phyloP scores from a whole-genome alignment of 2,888 invertebrate species.

The Athalia rosae region DNA sequence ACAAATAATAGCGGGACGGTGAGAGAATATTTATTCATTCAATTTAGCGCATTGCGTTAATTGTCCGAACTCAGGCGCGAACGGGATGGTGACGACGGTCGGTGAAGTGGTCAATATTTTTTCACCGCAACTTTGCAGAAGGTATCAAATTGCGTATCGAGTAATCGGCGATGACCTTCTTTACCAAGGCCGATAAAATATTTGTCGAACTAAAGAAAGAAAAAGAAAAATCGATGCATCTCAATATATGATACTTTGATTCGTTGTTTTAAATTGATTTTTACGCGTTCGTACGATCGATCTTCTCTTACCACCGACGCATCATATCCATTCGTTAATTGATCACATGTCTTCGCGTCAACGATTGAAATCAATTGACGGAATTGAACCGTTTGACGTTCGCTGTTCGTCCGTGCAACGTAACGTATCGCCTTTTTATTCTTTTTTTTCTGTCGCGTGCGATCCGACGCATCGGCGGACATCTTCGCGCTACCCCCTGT shows the following conservation, averaged over 20 bases:
- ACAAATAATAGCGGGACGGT: background rate
- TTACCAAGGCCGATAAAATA: constrained; percentile 17
- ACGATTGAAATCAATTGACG: constrained; percentile 32
- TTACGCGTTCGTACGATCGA: background rate
- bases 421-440: constrained; percentile 14
- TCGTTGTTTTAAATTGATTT: background rate
- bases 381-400: constrained; percentile 26
- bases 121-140: too few species aligned
- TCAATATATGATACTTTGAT: constrained; percentile 9
- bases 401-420: constrained; percentile 18
- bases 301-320: background rate
- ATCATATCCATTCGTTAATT: background rate
- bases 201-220: background rate
- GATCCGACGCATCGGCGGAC: too few species aligned
- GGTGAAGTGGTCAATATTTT: constrained; percentile 9
- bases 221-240: background rate
- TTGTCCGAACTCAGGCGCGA: background rate
- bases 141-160: background rate
- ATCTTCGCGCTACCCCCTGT: too few species aligned
- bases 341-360: background rate
- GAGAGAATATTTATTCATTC: constrained; percentile 26
- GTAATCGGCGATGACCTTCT: constrained; percentile 10
- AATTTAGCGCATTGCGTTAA: background rate
- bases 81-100: too few species aligned
- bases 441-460: too few species aligned